Evolutionary conservation across 2,888 invertebrate species (phyloP).

Genomic region (Drosophila putrida): DNA sequence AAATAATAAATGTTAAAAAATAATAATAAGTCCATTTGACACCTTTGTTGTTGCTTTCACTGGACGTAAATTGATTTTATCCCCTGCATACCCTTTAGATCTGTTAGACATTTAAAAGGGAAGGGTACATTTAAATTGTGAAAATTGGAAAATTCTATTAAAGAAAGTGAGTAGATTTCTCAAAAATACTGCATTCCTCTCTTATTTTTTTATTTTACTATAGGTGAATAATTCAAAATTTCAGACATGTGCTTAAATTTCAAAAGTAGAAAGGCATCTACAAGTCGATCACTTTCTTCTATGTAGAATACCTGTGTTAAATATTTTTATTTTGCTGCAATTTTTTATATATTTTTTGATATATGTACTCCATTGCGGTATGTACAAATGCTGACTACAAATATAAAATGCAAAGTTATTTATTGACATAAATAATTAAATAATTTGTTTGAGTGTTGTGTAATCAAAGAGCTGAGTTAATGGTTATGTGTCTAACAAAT

Average conservation of each 20-base stretch:
- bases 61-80: conserved; percentile 49
- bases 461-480: conserved; percentile 28
- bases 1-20: conserved; percentile 66
- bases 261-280: not conserved
- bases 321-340: not conserved
- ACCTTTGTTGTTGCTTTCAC: conserved; percentile 61
- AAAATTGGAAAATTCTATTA: too few species aligned
- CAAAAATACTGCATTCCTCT: not conserved
- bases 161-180: too few species aligned
- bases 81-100: conserved; percentile 10
- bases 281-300: not conserved
- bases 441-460: conserved; percentile 50
- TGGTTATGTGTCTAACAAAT: conserved; percentile 47
- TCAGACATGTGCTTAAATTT: too few species aligned
- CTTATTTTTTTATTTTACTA: too few species aligned
- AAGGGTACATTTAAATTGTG: not conserved
- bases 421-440: conserved; percentile 72
- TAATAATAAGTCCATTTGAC: conserved; percentile 70
- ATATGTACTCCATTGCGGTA: conserved; percentile 18
- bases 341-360: conserved; percentile 14
- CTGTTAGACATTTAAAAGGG: too few species aligned
- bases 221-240: too few species aligned
- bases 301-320: too few species aligned
- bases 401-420: conserved; percentile 46
- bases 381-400: conserved; percentile 21